Evolutionary conservation across 2,888 invertebrate genomes (phyloP).

Genomic region (Tenthredo livida): DNA sequence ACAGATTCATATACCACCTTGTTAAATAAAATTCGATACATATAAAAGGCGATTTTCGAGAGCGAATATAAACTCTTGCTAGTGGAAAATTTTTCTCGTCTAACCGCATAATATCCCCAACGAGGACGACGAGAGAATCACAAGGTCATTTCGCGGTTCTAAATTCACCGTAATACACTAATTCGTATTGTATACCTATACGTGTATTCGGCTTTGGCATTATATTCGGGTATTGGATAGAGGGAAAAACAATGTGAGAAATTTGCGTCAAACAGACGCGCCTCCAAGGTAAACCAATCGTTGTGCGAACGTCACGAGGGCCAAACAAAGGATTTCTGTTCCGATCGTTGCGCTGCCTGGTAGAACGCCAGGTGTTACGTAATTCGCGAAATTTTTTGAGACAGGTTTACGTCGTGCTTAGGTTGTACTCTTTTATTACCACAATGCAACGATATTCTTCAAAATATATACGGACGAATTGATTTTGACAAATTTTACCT

Average conservation of each 20-base stretch:
- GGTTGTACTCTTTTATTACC: not conserved
- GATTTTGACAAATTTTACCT: not conserved
- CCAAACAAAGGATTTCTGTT: constrained; percentile 36
- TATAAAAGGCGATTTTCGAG: too few species aligned
- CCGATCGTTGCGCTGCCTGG: constrained; percentile 16
- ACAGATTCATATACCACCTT: too few species aligned
- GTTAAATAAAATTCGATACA: too few species aligned
- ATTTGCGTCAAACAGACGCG: constrained; percentile 41
- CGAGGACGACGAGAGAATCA: not conserved
- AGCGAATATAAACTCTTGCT: too few species aligned
- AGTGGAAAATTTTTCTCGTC: not conserved
- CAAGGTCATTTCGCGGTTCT: not conserved
- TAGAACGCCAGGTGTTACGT: constrained; percentile 35
- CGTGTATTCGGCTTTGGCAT: not conserved
- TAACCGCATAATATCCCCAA: not conserved
- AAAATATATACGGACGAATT: not conserved
- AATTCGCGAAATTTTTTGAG: not conserved
- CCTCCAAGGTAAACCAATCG: constrained; percentile 45
- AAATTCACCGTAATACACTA: not conserved
- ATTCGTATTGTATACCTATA: not conserved
- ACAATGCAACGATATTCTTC: not conserved
- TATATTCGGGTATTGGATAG: constrained; percentile 16
- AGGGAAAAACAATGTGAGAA: constrained; percentile 15
- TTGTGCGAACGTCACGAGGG: constrained; percentile 45
- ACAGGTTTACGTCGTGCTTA: not conserved